A percentile compares a stretch with the other conserved stretches of the same genome.
Evolutionary conservation across 2,888 invertebrate species (phyloP).

Genomic region (Gymnoscelis rufifasciata): DNA sequence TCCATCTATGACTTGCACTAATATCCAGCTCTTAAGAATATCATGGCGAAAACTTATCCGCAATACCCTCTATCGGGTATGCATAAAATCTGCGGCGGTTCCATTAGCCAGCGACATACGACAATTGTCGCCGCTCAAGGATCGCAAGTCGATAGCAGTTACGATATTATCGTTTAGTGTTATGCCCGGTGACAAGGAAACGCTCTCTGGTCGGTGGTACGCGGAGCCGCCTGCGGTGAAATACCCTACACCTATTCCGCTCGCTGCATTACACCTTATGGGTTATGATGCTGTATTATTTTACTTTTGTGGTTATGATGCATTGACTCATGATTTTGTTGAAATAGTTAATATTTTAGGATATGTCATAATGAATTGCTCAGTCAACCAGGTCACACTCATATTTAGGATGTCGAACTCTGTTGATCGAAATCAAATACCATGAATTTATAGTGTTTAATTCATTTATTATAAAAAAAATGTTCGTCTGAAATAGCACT

Average conservation of each 20-base stretch:
- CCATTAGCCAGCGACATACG: constrained; percentile 64
- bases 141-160: constrained; percentile 65
- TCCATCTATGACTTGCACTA: background rate
- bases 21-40: constrained; percentile 12
- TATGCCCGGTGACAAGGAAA: constrained; percentile 75
- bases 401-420: too few relatives aligned
- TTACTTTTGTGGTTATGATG: constrained; percentile 8
- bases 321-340: too few relatives aligned
- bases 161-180: constrained; percentile 74
- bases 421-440: too few relatives aligned
- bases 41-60: constrained; percentile 31
- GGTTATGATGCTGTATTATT: constrained; percentile 6
- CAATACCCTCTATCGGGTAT: constrained; percentile 42
- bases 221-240: constrained; percentile 47
- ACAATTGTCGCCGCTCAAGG: constrained; percentile 69
- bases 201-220: constrained; percentile 56
- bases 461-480: background rate
- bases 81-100: constrained; percentile 51
- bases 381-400: too few relatives aligned
- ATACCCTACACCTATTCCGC: constrained; percentile 21
- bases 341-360: too few relatives aligned
- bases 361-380: too few relatives aligned
- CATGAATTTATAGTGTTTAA: too few relatives aligned
- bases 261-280: constrained; percentile 17
- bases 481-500: constrained; percentile 1